These are phyloP conservation scores for Chaetodon auriga DNA, from an alignment of 2,113 vertebrate species.

Conservation along the genomic window DNA sequence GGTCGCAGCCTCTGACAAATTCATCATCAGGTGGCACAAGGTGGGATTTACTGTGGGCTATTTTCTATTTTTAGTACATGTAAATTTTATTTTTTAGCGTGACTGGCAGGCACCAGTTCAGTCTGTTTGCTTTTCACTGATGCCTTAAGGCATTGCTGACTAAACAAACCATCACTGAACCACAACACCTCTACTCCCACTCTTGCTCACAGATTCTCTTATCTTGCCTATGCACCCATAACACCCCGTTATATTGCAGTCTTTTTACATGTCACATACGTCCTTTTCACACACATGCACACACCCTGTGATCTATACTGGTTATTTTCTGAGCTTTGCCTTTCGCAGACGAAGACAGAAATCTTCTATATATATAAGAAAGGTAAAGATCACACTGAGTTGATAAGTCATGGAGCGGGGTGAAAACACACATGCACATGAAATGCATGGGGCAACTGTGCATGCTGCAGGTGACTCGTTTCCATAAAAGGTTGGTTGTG, in stretches of 20 bases:
- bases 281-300: constrained; percentile 6
- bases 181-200: constrained; percentile 39
- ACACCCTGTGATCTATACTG: constrained; percentile 3
- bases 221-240: constrained; percentile 42
- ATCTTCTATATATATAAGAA: constrained; percentile 9
- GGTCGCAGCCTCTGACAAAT: constrained; percentile 56
- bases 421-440: constrained; percentile 5
- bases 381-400: constrained; percentile 29
- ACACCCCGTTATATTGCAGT: constrained; percentile 14
- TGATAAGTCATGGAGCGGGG: constrained; percentile 17
- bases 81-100: constrained; percentile 35
- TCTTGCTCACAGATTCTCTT: constrained; percentile 33
- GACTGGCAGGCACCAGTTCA: constrained; percentile 52
- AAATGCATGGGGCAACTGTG: background rate
- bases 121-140: constrained; percentile 32
- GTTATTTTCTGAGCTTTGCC: constrained; percentile 15
- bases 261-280: constrained; percentile 12
- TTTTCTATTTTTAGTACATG: background rate
- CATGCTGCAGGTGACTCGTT: background rate
- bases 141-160: constrained; percentile 54
- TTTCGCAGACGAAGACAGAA: constrained; percentile 6
- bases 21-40: constrained; percentile 44
- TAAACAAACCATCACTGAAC: constrained; percentile 51
- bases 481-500: background rate
- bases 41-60: constrained; percentile 25